Conservation (phyloP, 2,888 invertebrate species). For the Antheraea yamamai region DNA sequence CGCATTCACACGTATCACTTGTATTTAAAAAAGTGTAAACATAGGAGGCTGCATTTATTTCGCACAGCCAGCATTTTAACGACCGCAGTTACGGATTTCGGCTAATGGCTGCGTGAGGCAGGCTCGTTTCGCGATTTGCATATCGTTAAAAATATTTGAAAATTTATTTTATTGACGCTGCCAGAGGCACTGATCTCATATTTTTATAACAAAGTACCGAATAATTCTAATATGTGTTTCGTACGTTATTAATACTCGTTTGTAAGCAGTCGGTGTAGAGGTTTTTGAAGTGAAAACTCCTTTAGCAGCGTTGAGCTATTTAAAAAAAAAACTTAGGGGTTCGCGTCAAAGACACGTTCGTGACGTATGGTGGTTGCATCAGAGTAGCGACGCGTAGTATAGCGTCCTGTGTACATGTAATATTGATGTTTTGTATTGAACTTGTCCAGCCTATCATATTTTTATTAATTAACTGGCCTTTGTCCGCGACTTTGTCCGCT, state of each 20-base stretch:
- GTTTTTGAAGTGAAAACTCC: no score
- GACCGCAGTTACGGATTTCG: slow-evolving; percentile 28
- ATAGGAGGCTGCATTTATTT: slow-evolving; percentile 43
- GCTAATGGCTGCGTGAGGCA: slow-evolving; percentile 37
- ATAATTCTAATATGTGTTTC: neutral
- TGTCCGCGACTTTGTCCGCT: no score
- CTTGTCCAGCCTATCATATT: no score
- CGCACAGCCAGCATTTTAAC: slow-evolving; percentile 39
- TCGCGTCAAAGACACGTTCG: no score
- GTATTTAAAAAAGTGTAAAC: slow-evolving; percentile 42
- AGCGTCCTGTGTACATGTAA: no score
- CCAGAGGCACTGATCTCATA: slow-evolving; percentile 7
- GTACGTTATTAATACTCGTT: neutral
- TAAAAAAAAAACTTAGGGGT: no score
- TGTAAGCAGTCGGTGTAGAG: no score
- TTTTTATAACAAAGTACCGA: neutral
- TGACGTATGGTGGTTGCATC: no score
- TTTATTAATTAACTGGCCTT: no score
- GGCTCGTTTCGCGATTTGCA: slow-evolving; percentile 36
- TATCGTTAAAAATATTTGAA: slow-evolving; percentile 40
- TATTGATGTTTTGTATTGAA: no score
- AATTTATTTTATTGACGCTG: slow-evolving; percentile 41
- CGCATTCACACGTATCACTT: slow-evolving; percentile 40
- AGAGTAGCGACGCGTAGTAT: no score
- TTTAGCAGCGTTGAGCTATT: no score